phyloP scores from a whole-genome alignment of 2,888 invertebrate genomes.

The Diadegma fenestrale region DNA sequence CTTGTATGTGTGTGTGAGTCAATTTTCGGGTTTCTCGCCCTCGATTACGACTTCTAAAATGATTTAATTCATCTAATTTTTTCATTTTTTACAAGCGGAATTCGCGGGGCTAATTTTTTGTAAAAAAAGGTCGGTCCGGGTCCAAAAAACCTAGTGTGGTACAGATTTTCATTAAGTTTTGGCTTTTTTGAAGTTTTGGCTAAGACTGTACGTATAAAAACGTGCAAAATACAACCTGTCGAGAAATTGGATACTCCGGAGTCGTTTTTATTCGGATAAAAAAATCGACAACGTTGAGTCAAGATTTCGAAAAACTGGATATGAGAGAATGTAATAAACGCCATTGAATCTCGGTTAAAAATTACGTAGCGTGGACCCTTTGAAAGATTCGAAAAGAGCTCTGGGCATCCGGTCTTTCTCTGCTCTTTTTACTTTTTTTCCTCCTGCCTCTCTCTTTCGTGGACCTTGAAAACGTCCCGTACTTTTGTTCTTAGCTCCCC shows the following conservation, averaged over 20 bases:
- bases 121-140: neutral
- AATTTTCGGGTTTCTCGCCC: neutral
- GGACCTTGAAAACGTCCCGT: slow-evolving; percentile 19
- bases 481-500: slow-evolving; percentile 3
- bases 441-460: slow-evolving; percentile 11
- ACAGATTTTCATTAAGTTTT: too few species aligned
- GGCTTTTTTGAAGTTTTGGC: neutral
- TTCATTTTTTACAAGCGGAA: neutral
- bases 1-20: neutral
- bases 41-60: neutral
- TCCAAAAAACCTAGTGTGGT: too few species aligned
- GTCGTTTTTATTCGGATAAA: slow-evolving; percentile 2
- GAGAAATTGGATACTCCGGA: slow-evolving; percentile 5
- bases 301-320: slow-evolving; percentile 43
- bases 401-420: slow-evolving; percentile 56
- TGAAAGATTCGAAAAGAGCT: slow-evolving; percentile 47
- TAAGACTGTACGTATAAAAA: neutral
- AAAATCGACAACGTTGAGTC: neutral
- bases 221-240: neutral
- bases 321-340: slow-evolving; percentile 51
- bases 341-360: slow-evolving; percentile 63
- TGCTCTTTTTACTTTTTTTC: neutral
- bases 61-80: neutral
- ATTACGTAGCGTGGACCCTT: slow-evolving; percentile 54
- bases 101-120: neutral